phyloP scores from a whole-genome alignment of 2,888 invertebrate species.

The Plemyria rubiginata region DNA sequence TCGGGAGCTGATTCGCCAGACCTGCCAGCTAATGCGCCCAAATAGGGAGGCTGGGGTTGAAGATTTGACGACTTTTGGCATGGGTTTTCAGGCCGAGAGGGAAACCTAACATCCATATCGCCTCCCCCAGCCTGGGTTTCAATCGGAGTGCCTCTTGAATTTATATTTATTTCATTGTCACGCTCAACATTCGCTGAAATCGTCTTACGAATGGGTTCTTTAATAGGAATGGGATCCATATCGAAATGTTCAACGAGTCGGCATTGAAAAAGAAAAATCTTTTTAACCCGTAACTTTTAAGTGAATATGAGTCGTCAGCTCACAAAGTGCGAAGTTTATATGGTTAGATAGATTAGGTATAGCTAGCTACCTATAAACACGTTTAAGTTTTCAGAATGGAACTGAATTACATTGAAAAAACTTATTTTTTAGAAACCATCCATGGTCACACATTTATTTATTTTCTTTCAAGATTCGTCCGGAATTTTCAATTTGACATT shows the following conservation, averaged over 20 bases:
- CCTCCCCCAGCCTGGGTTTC: conserved; percentile 49
- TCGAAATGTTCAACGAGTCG: conserved; percentile 64
- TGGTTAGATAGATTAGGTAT: not conserved
- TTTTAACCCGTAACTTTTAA: too few relatives aligned
- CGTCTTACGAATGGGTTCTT: conserved; percentile 59
- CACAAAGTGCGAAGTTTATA: conserved; percentile 2
- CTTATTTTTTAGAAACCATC: not conserved
- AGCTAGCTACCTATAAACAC: not conserved
- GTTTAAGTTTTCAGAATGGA: not conserved
- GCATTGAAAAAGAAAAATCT: conserved; percentile 68
- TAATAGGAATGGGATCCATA: conserved; percentile 71
- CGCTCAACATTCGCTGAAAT: conserved; percentile 58
- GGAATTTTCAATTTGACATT: not conserved
- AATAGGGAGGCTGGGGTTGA: conserved; percentile 10
- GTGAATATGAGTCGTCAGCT: conserved; percentile 42
- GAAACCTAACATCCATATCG: conserved; percentile 63
- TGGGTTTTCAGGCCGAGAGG: conserved; percentile 66
- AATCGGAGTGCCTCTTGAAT: conserved; percentile 52
- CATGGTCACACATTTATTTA: not conserved
- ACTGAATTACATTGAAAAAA: not conserved
- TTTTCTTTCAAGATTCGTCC: not conserved
- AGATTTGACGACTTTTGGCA: conserved; percentile 46
- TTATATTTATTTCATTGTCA: conserved; percentile 59
- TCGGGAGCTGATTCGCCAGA: conserved; percentile 51
- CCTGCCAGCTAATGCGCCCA: conserved; percentile 42